Conservation (phyloP, 2,113 vertebrate species). For the Tringa solitaria region DNA sequence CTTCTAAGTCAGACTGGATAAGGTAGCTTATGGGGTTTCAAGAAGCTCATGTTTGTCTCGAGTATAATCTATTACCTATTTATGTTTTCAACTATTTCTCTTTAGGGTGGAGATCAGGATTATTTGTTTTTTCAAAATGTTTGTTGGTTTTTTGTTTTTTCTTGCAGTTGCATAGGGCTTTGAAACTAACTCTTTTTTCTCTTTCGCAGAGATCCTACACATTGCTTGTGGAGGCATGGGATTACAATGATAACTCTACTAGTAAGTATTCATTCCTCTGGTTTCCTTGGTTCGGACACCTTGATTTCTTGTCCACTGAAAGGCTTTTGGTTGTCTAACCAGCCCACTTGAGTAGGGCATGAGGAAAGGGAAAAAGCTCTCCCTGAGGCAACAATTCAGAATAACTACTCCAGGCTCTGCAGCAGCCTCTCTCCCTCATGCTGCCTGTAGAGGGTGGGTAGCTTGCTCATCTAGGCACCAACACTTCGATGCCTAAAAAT, state of each 20-base stretch:
- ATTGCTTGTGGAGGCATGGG: constrained; percentile 93
- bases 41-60: constrained; percentile 50
- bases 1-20: constrained; percentile 59
- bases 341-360: neutral
- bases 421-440: neutral
- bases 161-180: neutral
- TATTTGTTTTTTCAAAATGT: neutral
- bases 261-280: constrained; percentile 79
- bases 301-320: neutral
- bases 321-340: neutral
- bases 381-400: neutral
- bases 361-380: neutral
- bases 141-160: too few species aligned
- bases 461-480: neutral
- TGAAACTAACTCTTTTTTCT: constrained; percentile 58
- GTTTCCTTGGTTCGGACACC: neutral
- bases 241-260: constrained; percentile 90
- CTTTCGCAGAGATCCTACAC: constrained; percentile 94
- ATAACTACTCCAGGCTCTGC: neutral
- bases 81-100: constrained; percentile 28
- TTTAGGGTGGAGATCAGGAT: neutral
- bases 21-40: constrained; percentile 29
- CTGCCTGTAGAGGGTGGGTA: neutral
- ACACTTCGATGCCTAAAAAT: neutral
- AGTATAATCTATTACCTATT: constrained; percentile 62